Base-by-base conservation (phyloP, 2,888 invertebrate genomes). In the Pammene aurita region DNA sequence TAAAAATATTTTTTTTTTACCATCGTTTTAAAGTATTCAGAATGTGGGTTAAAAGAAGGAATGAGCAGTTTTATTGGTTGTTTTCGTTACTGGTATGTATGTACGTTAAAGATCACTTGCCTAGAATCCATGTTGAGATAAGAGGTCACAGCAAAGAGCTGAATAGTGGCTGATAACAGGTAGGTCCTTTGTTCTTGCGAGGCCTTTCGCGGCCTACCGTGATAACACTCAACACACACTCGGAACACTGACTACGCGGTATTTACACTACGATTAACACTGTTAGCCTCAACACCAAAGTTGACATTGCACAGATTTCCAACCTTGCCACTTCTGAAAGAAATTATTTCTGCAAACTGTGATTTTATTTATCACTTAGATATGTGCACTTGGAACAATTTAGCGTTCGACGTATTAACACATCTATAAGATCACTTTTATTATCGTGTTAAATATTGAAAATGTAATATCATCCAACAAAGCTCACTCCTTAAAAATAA, bases 261-360 rank as follows among this genome's bases (percentile, higher is more conserved):
- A 87, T 92, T 92, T 91, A 89, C 80, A 80, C 77, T 85, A 78
- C 85, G 92, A 91, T 92, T 92, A 92, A 80, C 90, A 87, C 80
- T 76, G 81, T 86, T 83, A 86, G 86, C 83, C 85, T 85, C 83
- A 84, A 85, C 83, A 73, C 83, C 83, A 85, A 86, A 88, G 88
- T 89, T 87, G 87, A 89, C 90, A 91, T 90, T 89, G 86, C 88
- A 84, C 88, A 88, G 86, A 87, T 86, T 88, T 86, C 84, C 83
- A 88, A 88, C 88, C 87, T 90, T 88, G 76, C 75, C 72, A 71
- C 70, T 76, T 74, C 80, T 78, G 78, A 77, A 83, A 82, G 76
- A 84, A 87, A 88, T 86, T 84, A 84, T 78, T 86, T 84, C 68
- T 75, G 84, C 79, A 84, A 85, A 87, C 85, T 82, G 72, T 75